Conservation (phyloP, 2,113 vertebrate species). For the Lophura nycthemera region DNA sequence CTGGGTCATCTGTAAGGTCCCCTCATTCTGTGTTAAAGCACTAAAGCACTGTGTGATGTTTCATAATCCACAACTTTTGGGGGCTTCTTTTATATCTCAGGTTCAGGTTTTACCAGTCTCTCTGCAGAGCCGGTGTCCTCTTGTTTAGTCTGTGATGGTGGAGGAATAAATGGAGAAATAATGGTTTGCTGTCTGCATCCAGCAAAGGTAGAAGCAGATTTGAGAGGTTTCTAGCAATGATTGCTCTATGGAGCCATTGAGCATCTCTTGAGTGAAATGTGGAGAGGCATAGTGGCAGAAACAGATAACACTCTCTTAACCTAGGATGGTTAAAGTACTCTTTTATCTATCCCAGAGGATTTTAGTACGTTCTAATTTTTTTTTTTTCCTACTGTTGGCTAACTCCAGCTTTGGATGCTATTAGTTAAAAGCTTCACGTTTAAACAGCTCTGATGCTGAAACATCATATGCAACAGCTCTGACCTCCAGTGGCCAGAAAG, state of each 20-base stretch:
- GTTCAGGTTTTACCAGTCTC: neutral
- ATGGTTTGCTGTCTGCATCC: neutral
- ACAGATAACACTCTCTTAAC: neutral
- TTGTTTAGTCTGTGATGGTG: neutral
- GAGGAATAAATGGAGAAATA: neutral
- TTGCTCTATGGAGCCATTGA: neutral
- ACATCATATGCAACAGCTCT: neutral
- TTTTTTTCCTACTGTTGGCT: neutral
- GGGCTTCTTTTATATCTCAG: neutral
- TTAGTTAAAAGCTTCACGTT: neutral
- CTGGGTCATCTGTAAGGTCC: too few species aligned
- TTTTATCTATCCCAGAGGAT: neutral
- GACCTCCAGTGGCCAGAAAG: conserved; percentile 49
- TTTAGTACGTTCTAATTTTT: neutral
- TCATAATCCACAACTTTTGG: neutral
- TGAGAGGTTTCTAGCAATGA: neutral
- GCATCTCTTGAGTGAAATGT: neutral
- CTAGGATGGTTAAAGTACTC: rapidly evolving
- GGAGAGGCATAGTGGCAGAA: neutral
- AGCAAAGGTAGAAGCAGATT: neutral
- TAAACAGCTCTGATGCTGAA: neutral
- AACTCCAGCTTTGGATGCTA: neutral
- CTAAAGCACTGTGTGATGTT: neutral
- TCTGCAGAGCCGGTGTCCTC: neutral
- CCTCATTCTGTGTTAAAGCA: neutral